Evolutionary conservation across 2,888 invertebrate species (phyloP).

Genomic region (Metalampra italica): DNA sequence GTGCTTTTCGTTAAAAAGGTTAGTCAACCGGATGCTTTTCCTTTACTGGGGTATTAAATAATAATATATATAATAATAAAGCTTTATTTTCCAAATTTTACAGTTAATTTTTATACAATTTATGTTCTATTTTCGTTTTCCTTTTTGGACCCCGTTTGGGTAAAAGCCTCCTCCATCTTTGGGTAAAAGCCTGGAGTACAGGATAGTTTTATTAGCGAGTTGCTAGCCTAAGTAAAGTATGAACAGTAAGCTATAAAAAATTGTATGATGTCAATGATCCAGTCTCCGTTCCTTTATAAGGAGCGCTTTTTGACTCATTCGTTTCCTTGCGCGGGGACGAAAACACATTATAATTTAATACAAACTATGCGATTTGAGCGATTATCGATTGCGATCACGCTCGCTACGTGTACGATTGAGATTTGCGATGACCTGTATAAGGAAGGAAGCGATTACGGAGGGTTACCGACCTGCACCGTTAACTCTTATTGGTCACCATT

Average conservation of each 20-base stretch:
- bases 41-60: no score
- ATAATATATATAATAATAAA: no score
- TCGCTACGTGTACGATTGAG: constrained; percentile 31
- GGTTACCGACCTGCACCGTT: constrained; percentile 74
- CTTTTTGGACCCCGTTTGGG: no score
- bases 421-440: constrained; percentile 61
- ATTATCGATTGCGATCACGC: constrained; percentile 59
- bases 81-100: no score
- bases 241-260: not conserved
- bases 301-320: constrained; percentile 14
- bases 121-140: no score
- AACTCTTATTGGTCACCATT: constrained; percentile 48
- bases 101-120: no score
- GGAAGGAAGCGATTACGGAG: constrained; percentile 72
- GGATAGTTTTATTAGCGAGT: no score
- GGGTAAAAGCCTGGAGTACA: no score
- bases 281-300: constrained; percentile 8
- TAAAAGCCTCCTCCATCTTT: no score
- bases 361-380: constrained; percentile 21
- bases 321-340: not conserved
- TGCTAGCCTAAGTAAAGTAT: not conserved
- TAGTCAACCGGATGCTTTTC: no score
- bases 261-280: constrained; percentile 39
- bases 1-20: no score
- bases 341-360: constrained; percentile 6